A percentile compares a stretch with the other conserved stretches of the same genome.
phyloP scores from a whole-genome alignment of 2,888 invertebrate genomes.

The Ophion costatus region DNA sequence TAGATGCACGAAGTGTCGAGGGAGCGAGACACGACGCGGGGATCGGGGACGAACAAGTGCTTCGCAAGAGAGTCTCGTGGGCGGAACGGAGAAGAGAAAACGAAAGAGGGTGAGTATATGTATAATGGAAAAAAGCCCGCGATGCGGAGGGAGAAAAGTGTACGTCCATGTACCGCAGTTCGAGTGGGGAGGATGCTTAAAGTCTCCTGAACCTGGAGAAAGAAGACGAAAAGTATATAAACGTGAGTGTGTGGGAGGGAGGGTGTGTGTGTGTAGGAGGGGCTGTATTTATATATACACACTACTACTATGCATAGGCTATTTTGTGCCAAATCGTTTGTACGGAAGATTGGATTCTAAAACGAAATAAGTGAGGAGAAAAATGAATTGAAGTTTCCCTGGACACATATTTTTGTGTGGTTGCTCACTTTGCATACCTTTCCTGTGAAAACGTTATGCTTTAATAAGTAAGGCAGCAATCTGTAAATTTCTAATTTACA shows the following conservation, averaged over 20 bases:
- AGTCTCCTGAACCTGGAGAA: constrained; percentile 57
- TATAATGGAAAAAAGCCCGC: constrained; percentile 65
- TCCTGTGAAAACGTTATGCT: background rate
- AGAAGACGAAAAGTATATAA: constrained; percentile 47
- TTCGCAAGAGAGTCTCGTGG: constrained; percentile 58
- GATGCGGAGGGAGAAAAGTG: constrained; percentile 51
- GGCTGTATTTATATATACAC: constrained; percentile 5
- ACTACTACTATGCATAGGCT: background rate
- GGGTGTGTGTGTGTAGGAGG: too few relatives aligned
- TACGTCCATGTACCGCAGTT: constrained; percentile 37
- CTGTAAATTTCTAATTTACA: background rate
- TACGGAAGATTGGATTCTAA: background rate
- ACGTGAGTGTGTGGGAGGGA: background rate
- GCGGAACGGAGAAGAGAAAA: constrained; percentile 54
- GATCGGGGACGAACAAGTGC: constrained; percentile 61
- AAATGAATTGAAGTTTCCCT: background rate
- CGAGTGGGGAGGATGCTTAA: constrained; percentile 60
- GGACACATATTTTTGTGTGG: background rate
- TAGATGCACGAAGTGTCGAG: constrained; percentile 22
- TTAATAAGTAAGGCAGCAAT: background rate
- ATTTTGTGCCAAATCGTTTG: constrained; percentile 6
- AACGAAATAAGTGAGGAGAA: background rate
- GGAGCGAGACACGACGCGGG: constrained; percentile 47
- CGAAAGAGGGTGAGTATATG: constrained; percentile 55
- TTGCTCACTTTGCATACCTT: background rate